Base-by-base conservation (phyloP, 1,140 invertebrate genomes). In the Drosophila nikananu region DNA sequence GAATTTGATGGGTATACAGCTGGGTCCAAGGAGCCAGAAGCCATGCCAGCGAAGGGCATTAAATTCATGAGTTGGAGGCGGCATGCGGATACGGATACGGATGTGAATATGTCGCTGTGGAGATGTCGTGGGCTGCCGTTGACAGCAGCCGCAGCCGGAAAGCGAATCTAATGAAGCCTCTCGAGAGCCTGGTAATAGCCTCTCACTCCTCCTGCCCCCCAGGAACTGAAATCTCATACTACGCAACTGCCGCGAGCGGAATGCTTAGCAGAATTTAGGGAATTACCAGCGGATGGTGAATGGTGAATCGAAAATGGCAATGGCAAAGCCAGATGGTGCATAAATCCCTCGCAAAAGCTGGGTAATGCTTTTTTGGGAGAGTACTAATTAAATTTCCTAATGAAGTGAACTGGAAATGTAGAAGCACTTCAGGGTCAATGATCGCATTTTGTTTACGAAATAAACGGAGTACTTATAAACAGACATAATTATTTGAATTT, bases 141-240 rank as follows among this genome's bases (percentile, higher is more conserved):
- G 75, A 70, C 76, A 79, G 52, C 76, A 79, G 27, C 46, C 76
- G 32, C 59, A 72, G 54, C 37, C 77, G 32, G n/a, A 46, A 35
- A 79, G 66, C 66, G 76, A 60, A 58, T 74, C 77, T 65, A 80
- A 80, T 80, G 67, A 80, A 80, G 60, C 49, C 77, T 73, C 77
- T 58, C 25, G 77, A 80, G 76, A 64, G 60, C 49, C 5, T 35
- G 32, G 32, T 13, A 35, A 35, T 12, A 12, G 5, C 17, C 42
- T 10, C 4, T 10, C 4, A 7, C 9, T 17, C 37, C 37, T 0
- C 4, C 42, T 10, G 5, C 42, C 5, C 44, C 12, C 21, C 21
- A 1, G 15, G 15, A 23, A 32, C 74, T 77, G 65, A 70, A 60
- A 77, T 77, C 58, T 55, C 68, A 73, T 52, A 23, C 67, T 21